Percentiles rank a stretch among this genome's conserved stretches.
phyloP scores from a whole-genome alignment of 2,113 vertebrate genomes.

The Leiothrix lutea region DNA sequence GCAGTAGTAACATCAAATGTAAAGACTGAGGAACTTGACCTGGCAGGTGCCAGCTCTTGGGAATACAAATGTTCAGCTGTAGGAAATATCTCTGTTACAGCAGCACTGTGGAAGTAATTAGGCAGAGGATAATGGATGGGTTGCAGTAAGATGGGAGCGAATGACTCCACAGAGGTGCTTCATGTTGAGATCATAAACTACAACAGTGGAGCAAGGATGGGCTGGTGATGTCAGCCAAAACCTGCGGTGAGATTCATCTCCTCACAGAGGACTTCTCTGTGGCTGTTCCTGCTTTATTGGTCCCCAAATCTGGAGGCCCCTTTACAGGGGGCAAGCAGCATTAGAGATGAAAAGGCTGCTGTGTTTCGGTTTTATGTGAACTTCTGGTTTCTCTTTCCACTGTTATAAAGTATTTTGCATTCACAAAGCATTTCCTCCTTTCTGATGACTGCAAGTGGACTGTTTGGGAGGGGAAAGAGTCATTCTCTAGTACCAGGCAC shows the following conservation, averaged over 20 bases:
- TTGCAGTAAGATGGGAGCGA: neutral
- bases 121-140: neutral
- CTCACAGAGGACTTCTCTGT: neutral
- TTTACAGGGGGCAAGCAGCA: rapidly evolving
- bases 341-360: neutral
- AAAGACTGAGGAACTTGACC: slow-evolving; percentile 1
- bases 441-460: neutral
- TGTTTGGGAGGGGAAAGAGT: neutral
- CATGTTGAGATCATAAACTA: neutral
- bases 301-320: neutral
- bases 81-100: neutral
- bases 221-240: neutral
- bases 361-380: neutral
- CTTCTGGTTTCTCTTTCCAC: neutral
- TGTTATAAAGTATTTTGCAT: neutral
- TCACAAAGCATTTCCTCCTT: neutral
- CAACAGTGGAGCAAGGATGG: neutral
- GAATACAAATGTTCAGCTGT: neutral
- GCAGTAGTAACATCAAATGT: neutral
- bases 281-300: neutral
- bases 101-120: neutral
- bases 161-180: neutral
- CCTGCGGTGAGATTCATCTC: neutral
- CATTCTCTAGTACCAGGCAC: rapidly evolving
- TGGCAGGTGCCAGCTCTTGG: neutral